Percentiles rank a stretch among this genome's conserved stretches.
Evolutionary conservation across 2,113 vertebrate genomes (phyloP).

Genomic region (Diadophis punctatus): DNA sequence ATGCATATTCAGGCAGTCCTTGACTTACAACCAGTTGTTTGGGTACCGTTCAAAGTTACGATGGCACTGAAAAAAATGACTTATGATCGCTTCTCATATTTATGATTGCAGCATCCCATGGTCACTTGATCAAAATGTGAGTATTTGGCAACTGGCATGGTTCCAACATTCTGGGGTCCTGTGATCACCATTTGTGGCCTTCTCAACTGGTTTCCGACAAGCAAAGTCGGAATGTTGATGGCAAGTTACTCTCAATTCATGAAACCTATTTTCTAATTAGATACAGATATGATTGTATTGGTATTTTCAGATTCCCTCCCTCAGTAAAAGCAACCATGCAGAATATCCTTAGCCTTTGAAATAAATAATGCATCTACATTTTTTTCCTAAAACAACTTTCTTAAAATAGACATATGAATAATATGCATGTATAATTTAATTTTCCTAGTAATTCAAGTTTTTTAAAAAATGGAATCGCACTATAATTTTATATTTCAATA

Average conservation of each 20-base stretch:
- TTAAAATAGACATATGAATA: background rate
- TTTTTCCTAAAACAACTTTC: background rate
- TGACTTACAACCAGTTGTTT: background rate
- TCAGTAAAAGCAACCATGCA: background rate
- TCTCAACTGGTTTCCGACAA: background rate
- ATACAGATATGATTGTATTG: background rate
- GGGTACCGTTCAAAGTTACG: background rate
- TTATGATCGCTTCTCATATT: background rate
- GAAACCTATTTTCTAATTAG: background rate
- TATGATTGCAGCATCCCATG: background rate
- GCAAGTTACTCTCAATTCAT: background rate
- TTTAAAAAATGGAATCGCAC: background rate
- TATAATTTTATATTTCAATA: background rate
- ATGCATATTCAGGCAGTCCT: background rate
- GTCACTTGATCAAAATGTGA: background rate
- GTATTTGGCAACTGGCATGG: background rate
- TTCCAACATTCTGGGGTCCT: background rate
- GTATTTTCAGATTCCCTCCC: background rate
- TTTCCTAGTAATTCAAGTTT: background rate
- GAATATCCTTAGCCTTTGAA: background rate
- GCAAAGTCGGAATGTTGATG: background rate
- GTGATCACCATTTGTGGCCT: background rate
- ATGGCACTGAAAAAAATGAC: background rate
- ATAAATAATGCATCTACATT: background rate
- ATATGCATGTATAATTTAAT: background rate